A percentile compares a stretch with the other conserved stretches of the same genome.
Conservation (phyloP, 1,140 invertebrate species). For the Polypedilum vanderplanki region DNA sequence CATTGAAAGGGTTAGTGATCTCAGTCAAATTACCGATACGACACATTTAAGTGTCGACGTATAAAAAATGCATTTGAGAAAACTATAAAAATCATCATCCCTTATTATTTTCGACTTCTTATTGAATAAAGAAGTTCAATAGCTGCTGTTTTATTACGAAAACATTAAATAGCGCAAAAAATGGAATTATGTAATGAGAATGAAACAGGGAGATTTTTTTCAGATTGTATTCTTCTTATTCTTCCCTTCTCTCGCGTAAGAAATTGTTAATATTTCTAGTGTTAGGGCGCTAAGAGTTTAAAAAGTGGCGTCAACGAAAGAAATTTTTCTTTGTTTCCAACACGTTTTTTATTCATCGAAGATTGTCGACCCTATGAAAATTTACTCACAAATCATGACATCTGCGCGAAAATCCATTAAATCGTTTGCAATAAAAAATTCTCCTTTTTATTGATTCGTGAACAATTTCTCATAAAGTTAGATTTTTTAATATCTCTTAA, state of each 20-base stretch:
- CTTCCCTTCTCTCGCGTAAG: not conserved
- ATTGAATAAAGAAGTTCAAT: slow-evolving; percentile 14
- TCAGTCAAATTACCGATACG: not conserved
- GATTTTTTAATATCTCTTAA: not conserved
- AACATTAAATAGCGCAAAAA: slow-evolving; percentile 6
- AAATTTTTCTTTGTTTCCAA: not conserved
- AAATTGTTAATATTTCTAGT: not conserved
- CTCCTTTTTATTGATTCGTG: not conserved
- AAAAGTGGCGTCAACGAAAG: not conserved
- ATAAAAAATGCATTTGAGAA: not conserved
- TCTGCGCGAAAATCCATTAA: slow-evolving; percentile 17
- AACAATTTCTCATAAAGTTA: not conserved
- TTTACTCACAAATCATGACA: slow-evolving; percentile 18
- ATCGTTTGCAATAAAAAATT: slow-evolving; percentile 16
- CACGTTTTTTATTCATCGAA: not conserved
- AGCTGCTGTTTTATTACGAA: slow-evolving; percentile 7
- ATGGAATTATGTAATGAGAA: not conserved
- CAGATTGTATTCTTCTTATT: no score
- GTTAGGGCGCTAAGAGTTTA: slow-evolving; percentile 7
- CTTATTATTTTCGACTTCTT: not conserved
- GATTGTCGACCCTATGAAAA: not conserved
- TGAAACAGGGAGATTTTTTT: not conserved
- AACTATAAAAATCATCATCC: not conserved
- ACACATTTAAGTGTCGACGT: not conserved
- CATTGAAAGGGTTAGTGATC: slow-evolving; percentile 3